A percentile compares a stretch with the other conserved stretches of the same genome.
These are phyloP conservation scores for Ectropis grisescens DNA, from an alignment of 1,140 invertebrate species.

Conservation along the genomic window DNA sequence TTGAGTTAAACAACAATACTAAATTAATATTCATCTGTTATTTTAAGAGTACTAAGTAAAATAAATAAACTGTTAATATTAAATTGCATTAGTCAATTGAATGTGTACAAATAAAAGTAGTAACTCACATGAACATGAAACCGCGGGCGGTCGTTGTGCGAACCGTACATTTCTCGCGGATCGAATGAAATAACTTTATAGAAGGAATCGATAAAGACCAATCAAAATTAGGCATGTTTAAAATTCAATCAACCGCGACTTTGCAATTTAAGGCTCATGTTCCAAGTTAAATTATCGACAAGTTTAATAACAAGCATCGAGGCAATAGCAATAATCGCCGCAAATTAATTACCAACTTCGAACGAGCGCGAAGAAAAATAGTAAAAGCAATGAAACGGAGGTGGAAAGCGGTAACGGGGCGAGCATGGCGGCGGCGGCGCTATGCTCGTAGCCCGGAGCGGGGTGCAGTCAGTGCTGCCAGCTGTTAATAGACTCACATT, in stretches of 20 bases:
- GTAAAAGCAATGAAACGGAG: constrained; percentile 28
- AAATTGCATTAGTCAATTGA: no score
- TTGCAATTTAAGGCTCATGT: constrained; percentile 50
- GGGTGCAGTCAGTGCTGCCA: constrained; percentile 5
- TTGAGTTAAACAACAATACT: no score
- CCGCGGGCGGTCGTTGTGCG: constrained; percentile 23
- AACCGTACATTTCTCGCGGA: constrained; percentile 35
- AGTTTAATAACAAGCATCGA: constrained; percentile 52
- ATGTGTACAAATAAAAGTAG: no score
- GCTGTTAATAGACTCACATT: no score
- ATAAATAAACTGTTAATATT: no score
- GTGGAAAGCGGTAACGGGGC: constrained; percentile 11
- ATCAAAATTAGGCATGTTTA: constrained; percentile 17
- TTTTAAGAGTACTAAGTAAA: no score
- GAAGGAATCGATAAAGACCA: constrained; percentile 30
- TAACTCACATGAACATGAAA: constrained; percentile 41
- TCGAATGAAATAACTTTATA: constrained; percentile 37
- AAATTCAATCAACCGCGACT: constrained; percentile 44
- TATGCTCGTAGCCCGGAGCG: neutral
- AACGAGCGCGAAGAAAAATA: constrained; percentile 29
- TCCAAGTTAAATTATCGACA: constrained; percentile 59
- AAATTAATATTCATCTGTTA: no score
- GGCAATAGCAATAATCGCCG: constrained; percentile 39
- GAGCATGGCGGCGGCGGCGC: constrained; percentile 2
- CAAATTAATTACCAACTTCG: constrained; percentile 41